Percentiles rank a stretch among this genome's conserved stretches.
phyloP scores from a whole-genome alignment of 2,113 vertebrate species.

The Saguinus imperator region DNA sequence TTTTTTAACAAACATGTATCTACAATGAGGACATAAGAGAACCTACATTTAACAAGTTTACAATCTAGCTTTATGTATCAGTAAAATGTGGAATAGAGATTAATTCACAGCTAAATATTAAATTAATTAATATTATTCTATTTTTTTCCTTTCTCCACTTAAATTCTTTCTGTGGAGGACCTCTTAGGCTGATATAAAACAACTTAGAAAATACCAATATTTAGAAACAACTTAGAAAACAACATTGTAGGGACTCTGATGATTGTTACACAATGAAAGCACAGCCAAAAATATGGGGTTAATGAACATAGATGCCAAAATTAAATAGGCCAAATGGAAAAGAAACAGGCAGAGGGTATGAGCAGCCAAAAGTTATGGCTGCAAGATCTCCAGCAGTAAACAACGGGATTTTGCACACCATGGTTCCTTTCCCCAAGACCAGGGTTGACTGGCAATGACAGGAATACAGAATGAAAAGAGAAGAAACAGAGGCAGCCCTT shows the following conservation, averaged over 20 bases:
- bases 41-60: not conserved
- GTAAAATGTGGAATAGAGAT: not conserved
- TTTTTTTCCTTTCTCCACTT: not conserved
- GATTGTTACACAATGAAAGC: not conserved
- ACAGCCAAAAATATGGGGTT: constrained; percentile 51
- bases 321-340: constrained; percentile 75
- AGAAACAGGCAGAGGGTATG: constrained; percentile 51
- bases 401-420: constrained; percentile 47
- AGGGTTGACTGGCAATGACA: not conserved
- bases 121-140: not conserved
- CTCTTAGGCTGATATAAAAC: constrained; percentile 38
- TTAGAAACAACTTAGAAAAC: constrained; percentile 21
- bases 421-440: not conserved
- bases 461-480: constrained; percentile 15
- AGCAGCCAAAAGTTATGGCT: constrained; percentile 49
- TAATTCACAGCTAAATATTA: not conserved
- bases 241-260: constrained; percentile 47
- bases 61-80: not conserved
- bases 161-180: not conserved
- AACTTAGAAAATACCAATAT: not conserved
- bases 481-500: constrained; percentile 67
- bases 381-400: constrained; percentile 36
- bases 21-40: not conserved
- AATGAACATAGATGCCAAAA: constrained; percentile 60
- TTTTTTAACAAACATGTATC: not conserved